Evolutionary conservation across 2,888 invertebrate species (phyloP), one percentile per base, ranked within the genome.

Genomic region (Sinelater perroti): DNA sequence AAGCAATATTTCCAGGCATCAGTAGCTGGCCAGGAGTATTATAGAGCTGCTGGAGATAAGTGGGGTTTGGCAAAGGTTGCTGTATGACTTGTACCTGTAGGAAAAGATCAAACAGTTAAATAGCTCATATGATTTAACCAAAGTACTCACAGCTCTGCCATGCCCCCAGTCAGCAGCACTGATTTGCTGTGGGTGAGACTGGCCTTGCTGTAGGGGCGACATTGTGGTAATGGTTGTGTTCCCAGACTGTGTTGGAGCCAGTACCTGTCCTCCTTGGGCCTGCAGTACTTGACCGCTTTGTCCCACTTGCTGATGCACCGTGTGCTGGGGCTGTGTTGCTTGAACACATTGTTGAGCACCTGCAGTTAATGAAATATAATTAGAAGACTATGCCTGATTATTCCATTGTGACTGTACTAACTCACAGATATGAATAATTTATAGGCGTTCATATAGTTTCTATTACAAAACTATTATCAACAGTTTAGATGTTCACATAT

Each of bases 1-100:
- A 82, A 1, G 88, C 85, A 60, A 90, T 85, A 74, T 89, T 89
- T 1, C 92, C 87, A 0, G 92, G 91, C 86, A 94, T 91, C 17
- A 95, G 77, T 58, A 94, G 77, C 18, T 88, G 87, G 0, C 89
- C 91, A 71, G 90, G 92, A 0, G 90, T 85, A 73, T 90, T 90
- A 77, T 91, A 92, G 61, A 94, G 77, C 73, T 91, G 91, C 70
- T 88, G 91, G 44, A 93, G 77, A 71, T 93, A 92, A 1, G 89
- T 85, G 36, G 83, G 85, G 76, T 85, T 90, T 75, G 90, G 89
- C 42, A 90, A 75, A 1, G 90, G 90, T 69, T 91, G 93, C 73
- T 91, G 91, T 67, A 94, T 91, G 16, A 94, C 88, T 75, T 94
- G 93, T 21, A 94, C 88, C 75, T 81, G 70, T 8, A 64, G 5